These are phyloP conservation scores for Podarcis cretensis DNA, from an alignment of 2,113 vertebrate genomes.

Conservation along the genomic window DNA sequence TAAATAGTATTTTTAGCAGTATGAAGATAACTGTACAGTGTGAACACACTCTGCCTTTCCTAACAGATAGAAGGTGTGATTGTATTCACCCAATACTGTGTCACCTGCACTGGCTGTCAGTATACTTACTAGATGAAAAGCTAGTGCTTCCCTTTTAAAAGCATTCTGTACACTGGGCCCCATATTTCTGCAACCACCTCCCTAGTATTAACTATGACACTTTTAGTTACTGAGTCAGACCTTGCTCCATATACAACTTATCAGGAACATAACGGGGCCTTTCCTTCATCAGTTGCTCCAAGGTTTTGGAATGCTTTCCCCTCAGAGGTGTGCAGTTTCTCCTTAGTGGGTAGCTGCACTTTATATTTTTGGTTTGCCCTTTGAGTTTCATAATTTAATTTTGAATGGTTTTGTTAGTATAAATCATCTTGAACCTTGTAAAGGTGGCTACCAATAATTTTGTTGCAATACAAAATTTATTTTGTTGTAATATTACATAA, in stretches of 20 bases:
- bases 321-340: not conserved
- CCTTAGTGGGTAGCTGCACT: not conserved
- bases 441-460: no score
- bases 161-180: not conserved
- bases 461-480: no score
- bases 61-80: not conserved
- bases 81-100: not conserved
- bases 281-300: no score
- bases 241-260: not conserved
- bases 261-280: not conserved
- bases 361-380: not conserved
- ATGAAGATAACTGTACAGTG: no score
- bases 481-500: no score
- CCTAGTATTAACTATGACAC: not conserved
- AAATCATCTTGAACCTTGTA: no score
- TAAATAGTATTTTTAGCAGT: no score
- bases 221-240: not conserved
- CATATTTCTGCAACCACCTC: not conserved
- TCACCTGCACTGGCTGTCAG: not conserved
- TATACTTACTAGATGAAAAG: not conserved
- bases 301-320: not conserved
- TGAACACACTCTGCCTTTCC: not conserved
- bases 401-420: no score
- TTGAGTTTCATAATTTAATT: not conserved
- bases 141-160: not conserved